Conservation (phyloP, 2,888 invertebrate species). For the Coleophora flavipennella region DNA sequence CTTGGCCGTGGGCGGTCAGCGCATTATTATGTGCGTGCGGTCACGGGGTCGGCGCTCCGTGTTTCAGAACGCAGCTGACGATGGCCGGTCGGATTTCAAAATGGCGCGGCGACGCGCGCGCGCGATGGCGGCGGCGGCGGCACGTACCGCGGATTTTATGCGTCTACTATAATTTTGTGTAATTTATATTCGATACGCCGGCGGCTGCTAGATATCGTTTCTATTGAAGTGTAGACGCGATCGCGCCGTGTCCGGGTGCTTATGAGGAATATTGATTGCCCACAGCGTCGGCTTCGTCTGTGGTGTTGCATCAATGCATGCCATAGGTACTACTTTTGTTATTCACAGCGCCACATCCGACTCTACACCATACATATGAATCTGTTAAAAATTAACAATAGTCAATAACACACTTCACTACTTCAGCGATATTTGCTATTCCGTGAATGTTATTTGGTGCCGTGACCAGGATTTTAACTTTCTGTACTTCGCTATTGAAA, state of each 20-base stretch:
- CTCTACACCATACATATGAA: background rate
- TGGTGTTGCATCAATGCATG: conserved; percentile 41
- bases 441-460: background rate
- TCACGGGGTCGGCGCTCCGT: conserved; percentile 60
- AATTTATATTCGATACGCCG: conserved; percentile 65
- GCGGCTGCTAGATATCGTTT: conserved; percentile 46
- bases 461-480: too few species aligned
- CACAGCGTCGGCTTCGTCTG: conserved; percentile 34
- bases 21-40: conserved; percentile 63
- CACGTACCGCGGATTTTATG: conserved; percentile 46
- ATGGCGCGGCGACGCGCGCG: too few species aligned
- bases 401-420: too few species aligned
- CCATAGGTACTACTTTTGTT: conserved; percentile 29
- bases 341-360: conserved; percentile 4
- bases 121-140: conserved; percentile 11
- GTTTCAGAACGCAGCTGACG: conserved; percentile 31
- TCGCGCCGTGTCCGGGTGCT: conserved; percentile 49
- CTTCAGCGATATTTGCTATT: too few species aligned
- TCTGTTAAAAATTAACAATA: too few species aligned
- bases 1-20: conserved; percentile 63
- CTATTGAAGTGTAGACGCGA: conserved; percentile 54
- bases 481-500: too few species aligned
- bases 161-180: conserved; percentile 51
- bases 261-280: conserved; percentile 49
- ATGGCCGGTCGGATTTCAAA: conserved; percentile 34